Conservation (phyloP, 1,140 invertebrate species). For the Drosophila burlai region DNA sequence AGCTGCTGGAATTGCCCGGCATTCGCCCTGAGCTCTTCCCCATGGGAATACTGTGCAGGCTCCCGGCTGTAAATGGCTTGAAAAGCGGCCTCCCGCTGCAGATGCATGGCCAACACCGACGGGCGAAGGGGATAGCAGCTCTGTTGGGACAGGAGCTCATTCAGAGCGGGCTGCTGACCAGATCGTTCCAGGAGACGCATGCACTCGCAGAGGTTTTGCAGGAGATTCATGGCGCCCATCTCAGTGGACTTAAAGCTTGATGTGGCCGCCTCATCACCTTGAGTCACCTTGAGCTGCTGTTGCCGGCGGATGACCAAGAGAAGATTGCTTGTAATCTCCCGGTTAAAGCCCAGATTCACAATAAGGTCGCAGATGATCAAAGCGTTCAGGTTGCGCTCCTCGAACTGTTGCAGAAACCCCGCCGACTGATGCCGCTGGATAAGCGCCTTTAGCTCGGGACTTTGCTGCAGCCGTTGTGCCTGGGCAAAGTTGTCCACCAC, state of each 20-base stretch:
- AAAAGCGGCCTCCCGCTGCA: slow-evolving; percentile 67
- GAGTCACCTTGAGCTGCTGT: slow-evolving; percentile 57
- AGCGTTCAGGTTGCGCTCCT: slow-evolving; percentile 71
- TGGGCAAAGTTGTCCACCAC: slow-evolving; percentile 84
- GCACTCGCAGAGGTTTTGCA: slow-evolving; percentile 76
- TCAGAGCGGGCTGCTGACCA: slow-evolving; percentile 39
- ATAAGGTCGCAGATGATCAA: slow-evolving; percentile 76
- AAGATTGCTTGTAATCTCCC: slow-evolving; percentile 76
- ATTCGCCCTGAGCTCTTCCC: slow-evolving; percentile 50
- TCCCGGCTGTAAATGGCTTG: slow-evolving; percentile 42
- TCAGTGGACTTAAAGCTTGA: slow-evolving; percentile 11
- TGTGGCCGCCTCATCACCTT: background rate
- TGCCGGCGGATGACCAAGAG: slow-evolving; percentile 72
- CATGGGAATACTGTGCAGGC: slow-evolving; percentile 49
- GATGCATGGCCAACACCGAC: slow-evolving; percentile 50
- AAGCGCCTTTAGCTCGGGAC: slow-evolving; percentile 53
- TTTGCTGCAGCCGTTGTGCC: slow-evolving; percentile 68
- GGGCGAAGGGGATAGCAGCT: slow-evolving; percentile 66
- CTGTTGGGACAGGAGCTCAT: slow-evolving; percentile 56
- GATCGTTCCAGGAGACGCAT: slow-evolving; percentile 64
- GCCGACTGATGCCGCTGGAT: slow-evolving; percentile 67
- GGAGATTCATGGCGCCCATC: slow-evolving; percentile 67
- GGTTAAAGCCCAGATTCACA: slow-evolving; percentile 73
- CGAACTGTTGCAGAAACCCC: slow-evolving; percentile 68
- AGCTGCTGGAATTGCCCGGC: slow-evolving; percentile 63